These are phyloP conservation scores for Diadegma fenestrale DNA, from an alignment of 2,888 invertebrate species.

Conservation along the genomic window DNA sequence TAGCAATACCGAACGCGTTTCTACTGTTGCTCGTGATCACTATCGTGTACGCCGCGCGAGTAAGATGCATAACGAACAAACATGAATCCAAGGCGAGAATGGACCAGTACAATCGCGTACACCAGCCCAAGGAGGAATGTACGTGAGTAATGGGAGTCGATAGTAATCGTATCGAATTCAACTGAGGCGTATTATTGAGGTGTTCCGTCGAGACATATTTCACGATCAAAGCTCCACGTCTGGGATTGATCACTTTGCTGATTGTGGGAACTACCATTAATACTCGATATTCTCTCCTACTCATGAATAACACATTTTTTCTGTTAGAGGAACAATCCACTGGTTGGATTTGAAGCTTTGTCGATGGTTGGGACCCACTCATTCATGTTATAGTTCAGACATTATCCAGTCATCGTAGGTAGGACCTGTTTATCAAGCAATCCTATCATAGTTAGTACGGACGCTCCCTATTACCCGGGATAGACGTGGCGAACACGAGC, in stretches of 20 bases:
- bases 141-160: slow-evolving; percentile 25
- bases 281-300: background rate
- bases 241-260: slow-evolving; percentile 19
- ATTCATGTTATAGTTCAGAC: background rate
- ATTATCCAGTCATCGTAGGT: slow-evolving; percentile 3
- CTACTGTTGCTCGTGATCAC: slow-evolving; percentile 42
- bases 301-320: background rate
- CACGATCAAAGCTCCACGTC: slow-evolving; percentile 37
- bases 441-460: background rate
- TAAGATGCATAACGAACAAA: slow-evolving; percentile 60
- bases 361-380: background rate
- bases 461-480: background rate
- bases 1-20: slow-evolving; percentile 26
- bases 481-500: background rate
- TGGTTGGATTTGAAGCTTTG: background rate
- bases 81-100: slow-evolving; percentile 1
- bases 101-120: background rate
- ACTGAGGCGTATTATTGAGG: slow-evolving; percentile 19
- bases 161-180: slow-evolving; percentile 48
- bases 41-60: slow-evolving; percentile 27
- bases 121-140: slow-evolving; percentile 7
- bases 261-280: background rate
- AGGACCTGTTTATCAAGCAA: slow-evolving; percentile 1
- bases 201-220: background rate
- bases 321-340: background rate